Evolutionary conservation across 1,140 invertebrate species (phyloP), one percentile per base, ranked within the genome.

Genomic region (Bacillus rossius): DNA sequence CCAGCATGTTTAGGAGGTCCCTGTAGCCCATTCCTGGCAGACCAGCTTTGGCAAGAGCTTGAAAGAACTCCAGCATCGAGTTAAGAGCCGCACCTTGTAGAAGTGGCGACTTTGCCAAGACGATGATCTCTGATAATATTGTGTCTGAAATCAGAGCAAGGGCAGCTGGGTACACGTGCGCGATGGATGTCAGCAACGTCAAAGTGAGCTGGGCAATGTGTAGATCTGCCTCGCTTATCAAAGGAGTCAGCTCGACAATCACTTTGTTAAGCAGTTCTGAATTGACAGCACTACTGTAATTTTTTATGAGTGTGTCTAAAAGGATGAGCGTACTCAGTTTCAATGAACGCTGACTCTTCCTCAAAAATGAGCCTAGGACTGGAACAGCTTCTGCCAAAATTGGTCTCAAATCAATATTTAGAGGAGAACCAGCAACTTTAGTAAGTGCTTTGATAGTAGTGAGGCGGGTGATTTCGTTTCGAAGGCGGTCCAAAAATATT

Each of bases 401-500:
- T 16, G 91, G 87, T 56, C 84, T 79, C 13, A 98, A 74, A 74
- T 96, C 88, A 48, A 98, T 92, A 55, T 86, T 82, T 2, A 97
- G 71, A 0, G 92, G 91, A 10, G 94, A 97, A 0, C 88, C 87
- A 26, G 95, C 94, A 58, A 98, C 92, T 77, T 94, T 92, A 0
- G 92, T 97, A 1, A 98, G 75, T 8, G 96, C 93, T 69, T 98
- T 98, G 0, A 99, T 96, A 3, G 95, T 94, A 0, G 95, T 98
- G 7, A 98, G 76, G 29, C 97, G 79, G 1, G 96, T 99, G 26
- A 98, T 98, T 79, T 99, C 97, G 74, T 99, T 99, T 51, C 88
- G 86, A 16, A 99, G 72, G 61, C 96, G 82, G 71, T 98, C 96
- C 67, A 98, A 77, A 67, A 99, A 95, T 67, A 99, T 90, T 2